phyloP scores from a whole-genome alignment of 2,888 invertebrate species.

The Leptinotarsa rubiginosa region DNA sequence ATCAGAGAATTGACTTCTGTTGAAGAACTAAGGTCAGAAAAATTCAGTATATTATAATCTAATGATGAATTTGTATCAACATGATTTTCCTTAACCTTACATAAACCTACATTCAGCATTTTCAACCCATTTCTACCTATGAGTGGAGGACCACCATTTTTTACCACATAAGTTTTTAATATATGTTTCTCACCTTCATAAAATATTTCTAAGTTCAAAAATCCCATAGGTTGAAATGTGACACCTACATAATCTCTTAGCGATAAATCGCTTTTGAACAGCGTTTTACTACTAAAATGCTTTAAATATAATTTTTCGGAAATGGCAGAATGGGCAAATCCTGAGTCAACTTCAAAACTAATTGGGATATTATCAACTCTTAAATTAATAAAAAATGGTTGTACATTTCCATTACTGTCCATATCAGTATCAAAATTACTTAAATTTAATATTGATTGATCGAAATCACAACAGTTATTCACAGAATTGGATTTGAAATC shows the following conservation, averaged over 20 bases:
- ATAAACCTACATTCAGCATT: background rate
- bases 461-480: too few species aligned
- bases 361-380: slow-evolving; percentile 11
- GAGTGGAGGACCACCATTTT: slow-evolving; percentile 6
- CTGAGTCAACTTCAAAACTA: slow-evolving; percentile 11
- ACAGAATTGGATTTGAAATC: too few species aligned
- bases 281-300: background rate
- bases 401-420: background rate
- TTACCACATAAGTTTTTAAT: background rate
- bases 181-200: background rate
- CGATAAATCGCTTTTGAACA: background rate
- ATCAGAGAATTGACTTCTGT: background rate
- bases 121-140: too few species aligned
- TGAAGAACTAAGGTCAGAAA: background rate
- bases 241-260: background rate
- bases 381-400: slow-evolving; percentile 5
- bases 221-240: background rate
- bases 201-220: background rate
- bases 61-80: too few species aligned
- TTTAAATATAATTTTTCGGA: slow-evolving; percentile 12
- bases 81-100: background rate
- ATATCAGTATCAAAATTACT: background rate
- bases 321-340: slow-evolving; percentile 7
- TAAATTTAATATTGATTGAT: too few species aligned
- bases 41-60: too few species aligned